Conservation (phyloP, 2,888 invertebrate genomes). For the Sipunculus nudus region DNA sequence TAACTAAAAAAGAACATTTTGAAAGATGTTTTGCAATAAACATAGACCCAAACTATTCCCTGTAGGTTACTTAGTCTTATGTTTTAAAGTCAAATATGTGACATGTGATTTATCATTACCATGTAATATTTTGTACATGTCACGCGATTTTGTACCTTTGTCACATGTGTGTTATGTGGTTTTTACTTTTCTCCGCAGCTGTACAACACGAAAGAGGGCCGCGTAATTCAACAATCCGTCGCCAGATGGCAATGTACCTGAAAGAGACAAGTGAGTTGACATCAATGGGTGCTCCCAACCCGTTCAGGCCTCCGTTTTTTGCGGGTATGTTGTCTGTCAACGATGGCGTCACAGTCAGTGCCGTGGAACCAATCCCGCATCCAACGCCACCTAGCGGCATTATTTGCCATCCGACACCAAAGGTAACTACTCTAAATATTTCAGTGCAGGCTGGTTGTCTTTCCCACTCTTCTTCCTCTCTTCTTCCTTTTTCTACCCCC, state of each 20-base stretch:
- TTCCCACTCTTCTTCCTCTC: too few relatives aligned
- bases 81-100: too few relatives aligned
- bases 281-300: slow-evolving; percentile 47
- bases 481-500: too few relatives aligned
- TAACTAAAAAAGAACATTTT: too few relatives aligned
- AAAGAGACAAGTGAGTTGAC: slow-evolving; percentile 70
- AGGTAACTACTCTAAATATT: slow-evolving; percentile 66
- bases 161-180: too few relatives aligned
- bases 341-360: slow-evolving; percentile 53
- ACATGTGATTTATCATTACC: too few relatives aligned
- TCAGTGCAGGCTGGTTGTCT: too few relatives aligned
- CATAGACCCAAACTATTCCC: too few relatives aligned
- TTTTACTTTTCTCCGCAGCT: slow-evolving; percentile 10
- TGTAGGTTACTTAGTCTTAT: too few relatives aligned
- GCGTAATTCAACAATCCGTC: slow-evolving; percentile 89
- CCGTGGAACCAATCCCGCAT: slow-evolving; percentile 48
- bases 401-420: slow-evolving; percentile 66
- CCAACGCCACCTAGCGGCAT: slow-evolving; percentile 38
- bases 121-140: too few relatives aligned
- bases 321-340: slow-evolving; percentile 47
- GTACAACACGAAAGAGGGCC: slow-evolving; percentile 98
- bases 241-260: slow-evolving; percentile 87
- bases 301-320: slow-evolving; percentile 53
- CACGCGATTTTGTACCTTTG: too few relatives aligned
- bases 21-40: too few relatives aligned